phyloP scores from a whole-genome alignment of 2,888 invertebrate genomes.

The Drosophila fulvimacula region DNA sequence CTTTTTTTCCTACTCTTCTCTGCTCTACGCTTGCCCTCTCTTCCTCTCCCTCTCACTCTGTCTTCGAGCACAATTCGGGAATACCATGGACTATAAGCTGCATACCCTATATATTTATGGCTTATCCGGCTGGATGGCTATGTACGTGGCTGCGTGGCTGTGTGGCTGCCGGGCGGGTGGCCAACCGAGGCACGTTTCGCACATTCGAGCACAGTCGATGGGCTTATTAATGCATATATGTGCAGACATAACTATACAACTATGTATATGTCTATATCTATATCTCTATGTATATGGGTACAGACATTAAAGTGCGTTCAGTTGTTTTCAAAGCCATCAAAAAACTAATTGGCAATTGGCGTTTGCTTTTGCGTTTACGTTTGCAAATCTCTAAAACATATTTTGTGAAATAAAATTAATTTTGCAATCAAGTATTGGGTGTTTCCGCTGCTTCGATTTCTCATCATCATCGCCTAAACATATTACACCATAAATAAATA shows the following conservation, averaged over 20 bases:
- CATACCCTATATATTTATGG: background rate
- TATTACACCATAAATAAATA: constrained; percentile 36
- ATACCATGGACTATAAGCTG: constrained; percentile 49
- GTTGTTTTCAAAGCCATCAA: constrained; percentile 33
- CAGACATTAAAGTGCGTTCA: constrained; percentile 9
- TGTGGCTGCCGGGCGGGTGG: no score
- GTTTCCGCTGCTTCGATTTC: constrained; percentile 1
- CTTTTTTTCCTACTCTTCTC: constrained; percentile 22
- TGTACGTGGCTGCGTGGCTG: no score
- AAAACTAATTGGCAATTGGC: constrained; percentile 36
- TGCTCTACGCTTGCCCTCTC: background rate
- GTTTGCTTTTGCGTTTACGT: background rate
- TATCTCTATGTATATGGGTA: constrained; percentile 6
- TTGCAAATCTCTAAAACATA: constrained; percentile 6
- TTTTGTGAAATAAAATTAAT: constrained; percentile 1
- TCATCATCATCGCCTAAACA: constrained; percentile 22
- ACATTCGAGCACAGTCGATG: constrained; percentile 27
- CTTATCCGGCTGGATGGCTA: background rate
- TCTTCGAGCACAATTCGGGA: constrained; percentile 49
- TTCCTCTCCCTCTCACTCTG: background rate
- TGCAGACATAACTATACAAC: background rate
- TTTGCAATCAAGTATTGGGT: background rate
- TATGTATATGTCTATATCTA: constrained; percentile 8
- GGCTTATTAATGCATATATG: constrained; percentile 38
- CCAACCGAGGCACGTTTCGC: constrained; percentile 31